phyloP scores from a whole-genome alignment of 2,888 invertebrate species.

The Parnassius apollo region DNA sequence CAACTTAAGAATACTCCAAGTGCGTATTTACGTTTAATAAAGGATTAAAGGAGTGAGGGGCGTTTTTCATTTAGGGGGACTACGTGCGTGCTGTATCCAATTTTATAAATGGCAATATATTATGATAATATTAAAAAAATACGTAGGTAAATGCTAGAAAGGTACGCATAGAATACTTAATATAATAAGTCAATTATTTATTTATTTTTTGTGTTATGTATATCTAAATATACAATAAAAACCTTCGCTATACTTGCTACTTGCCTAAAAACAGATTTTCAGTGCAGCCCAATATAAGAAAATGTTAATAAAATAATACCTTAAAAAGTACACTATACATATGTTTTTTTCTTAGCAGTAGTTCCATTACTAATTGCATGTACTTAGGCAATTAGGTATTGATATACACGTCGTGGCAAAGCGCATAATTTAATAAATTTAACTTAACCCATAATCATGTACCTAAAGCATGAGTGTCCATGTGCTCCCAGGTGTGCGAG shows the following conservation, averaged over 20 bases:
- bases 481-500: constrained; percentile 22
- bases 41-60: constrained; percentile 46
- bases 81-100: constrained; percentile 35
- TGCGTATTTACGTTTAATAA: constrained; percentile 61
- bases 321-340: no score
- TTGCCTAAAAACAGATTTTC: no score
- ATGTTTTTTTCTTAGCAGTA: no score
- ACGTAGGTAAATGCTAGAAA: no score
- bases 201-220: no score
- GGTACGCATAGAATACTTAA: no score
- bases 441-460: constrained; percentile 69
- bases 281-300: no score
- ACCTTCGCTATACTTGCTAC: no score
- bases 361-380: constrained; percentile 42
- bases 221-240: no score
- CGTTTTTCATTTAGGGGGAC: constrained; percentile 37
- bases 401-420: constrained; percentile 38
- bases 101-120: constrained; percentile 11
- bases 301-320: no score
- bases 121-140: no score
- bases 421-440: constrained; percentile 63
- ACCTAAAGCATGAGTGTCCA: constrained; percentile 54
- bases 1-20: constrained; percentile 55
- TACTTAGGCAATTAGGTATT: constrained; percentile 27
- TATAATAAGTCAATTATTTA: no score